Base-by-base conservation (phyloP, 2,888 invertebrate genomes). In the Rhopalosiphum nymphaeae region DNA sequence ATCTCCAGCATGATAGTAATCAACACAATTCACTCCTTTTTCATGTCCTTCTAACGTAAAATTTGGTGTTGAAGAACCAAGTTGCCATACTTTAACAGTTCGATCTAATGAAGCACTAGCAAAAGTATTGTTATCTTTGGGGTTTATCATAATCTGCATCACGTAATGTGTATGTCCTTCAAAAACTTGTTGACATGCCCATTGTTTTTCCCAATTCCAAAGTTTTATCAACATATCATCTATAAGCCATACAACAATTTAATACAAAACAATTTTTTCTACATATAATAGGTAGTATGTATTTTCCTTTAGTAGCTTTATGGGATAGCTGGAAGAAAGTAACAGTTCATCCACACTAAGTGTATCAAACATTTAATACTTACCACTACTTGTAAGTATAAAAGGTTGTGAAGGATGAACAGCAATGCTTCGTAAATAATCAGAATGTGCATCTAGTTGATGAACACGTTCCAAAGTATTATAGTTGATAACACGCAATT, bases 121-220 rank as follows among this genome's bases (percentile, higher is more conserved):
- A 96, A 99, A 99, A 84, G 99, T 99, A 96, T 99, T 99, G 96
- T 99, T 99, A 96, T 99, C 99, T 96, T 99, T 99, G 0, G 99
- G 99, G 96, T 99, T 99, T 95, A 99, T 98, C 0, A 99, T 99
- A 95, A 99, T 98, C 96, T 99, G 99, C 99, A 99, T 99, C 3
- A 99, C 99, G 96, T 99, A 99, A 96, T 99, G 99, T 0, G 99
- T 98, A 96, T 99, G 99, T 0, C 99, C 99, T 96, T 99, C 99
- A 96, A 99, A 99, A 29, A 99, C 98, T 96, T 99, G 99, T 96
- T 99, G 99, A 95, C 99, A 99, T 0, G 98, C 97, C 99, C 99
- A 99, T 95, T 98, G 97, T 96, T 99, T 99, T 93, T 99, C 99
- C 99, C 99, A 99, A 96, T 99, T 99, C 99, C 99, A 99, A 94